These are phyloP conservation scores for Lamproptera curius DNA, from an alignment of 2,888 invertebrate species.

Conservation along the genomic window DNA sequence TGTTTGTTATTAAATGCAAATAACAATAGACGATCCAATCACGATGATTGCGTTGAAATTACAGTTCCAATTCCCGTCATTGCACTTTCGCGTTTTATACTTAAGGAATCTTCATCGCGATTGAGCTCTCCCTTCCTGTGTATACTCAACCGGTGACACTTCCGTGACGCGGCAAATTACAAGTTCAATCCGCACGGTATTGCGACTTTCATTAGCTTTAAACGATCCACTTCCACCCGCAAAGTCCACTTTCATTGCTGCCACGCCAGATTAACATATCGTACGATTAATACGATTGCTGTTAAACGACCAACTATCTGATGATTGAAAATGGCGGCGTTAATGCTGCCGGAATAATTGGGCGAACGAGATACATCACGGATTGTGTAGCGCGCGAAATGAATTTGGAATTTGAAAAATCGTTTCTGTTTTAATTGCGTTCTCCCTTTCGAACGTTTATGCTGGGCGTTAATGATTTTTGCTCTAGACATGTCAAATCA, in stretches of 20 bases:
- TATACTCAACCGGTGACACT: conserved; percentile 36
- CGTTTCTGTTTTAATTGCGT: no score
- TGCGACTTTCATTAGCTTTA: conserved; percentile 35
- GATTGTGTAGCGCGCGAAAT: conserved; percentile 11
- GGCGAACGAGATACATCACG: conserved; percentile 17
- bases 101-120: neutral
- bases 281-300: conserved; percentile 34
- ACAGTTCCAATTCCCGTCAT: no score
- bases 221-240: conserved; percentile 34
- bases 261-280: conserved; percentile 34
- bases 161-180: conserved; percentile 56
- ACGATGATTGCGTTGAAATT: no score
- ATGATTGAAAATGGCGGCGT: conserved; percentile 25
- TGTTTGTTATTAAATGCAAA: no score
- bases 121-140: conserved; percentile 15
- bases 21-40: no score
- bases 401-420: conserved; percentile 11
- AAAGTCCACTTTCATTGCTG: conserved; percentile 37
- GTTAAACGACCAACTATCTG: conserved; percentile 29
- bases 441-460: no score
- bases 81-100: no score
- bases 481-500: no score
- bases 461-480: no score
- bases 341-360: conserved; percentile 12
- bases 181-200: conserved; percentile 36